phyloP scores from a whole-genome alignment of 2,888 invertebrate genomes.

The Cephus pygmeus region DNA sequence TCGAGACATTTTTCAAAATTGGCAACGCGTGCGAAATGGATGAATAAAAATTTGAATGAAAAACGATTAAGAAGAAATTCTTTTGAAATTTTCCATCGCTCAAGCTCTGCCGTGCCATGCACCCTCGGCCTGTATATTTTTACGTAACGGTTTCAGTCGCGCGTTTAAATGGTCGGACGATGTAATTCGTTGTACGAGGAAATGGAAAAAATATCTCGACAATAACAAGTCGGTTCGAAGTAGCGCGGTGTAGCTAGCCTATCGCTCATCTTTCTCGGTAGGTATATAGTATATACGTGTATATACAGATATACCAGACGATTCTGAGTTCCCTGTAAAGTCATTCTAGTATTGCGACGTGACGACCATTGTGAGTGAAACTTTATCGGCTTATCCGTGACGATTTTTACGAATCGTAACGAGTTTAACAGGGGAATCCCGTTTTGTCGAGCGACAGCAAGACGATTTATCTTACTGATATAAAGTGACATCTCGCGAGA shows the following conservation, averaged over 20 bases:
- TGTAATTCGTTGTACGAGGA: neutral
- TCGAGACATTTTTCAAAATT: neutral
- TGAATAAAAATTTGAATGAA: neutral
- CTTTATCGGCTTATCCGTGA: constrained; percentile 6
- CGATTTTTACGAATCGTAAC: constrained; percentile 10
- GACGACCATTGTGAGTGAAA: constrained; percentile 8
- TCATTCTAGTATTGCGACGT: constrained; percentile 5
- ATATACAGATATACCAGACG: neutral
- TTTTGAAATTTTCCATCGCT: neutral
- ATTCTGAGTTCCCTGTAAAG: neutral
- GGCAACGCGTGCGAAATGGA: neutral
- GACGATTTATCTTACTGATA: constrained; percentile 8
- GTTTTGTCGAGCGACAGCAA: constrained; percentile 5
- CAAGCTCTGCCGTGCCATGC: neutral
- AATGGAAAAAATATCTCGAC: neutral
- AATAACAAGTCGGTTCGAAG: neutral
- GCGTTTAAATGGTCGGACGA: neutral
- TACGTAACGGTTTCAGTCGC: neutral
- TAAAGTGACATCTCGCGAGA: constrained; percentile 9
- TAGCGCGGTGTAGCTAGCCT: neutral
- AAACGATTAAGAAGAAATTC: neutral
- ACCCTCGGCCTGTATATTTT: neutral
- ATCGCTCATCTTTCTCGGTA: constrained; percentile 3
- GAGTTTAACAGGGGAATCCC: constrained; percentile 8
- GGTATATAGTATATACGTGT: neutral